Evolutionary conservation across 2,113 vertebrate species (phyloP).

Genomic region (Amphiprion ocellaris): DNA sequence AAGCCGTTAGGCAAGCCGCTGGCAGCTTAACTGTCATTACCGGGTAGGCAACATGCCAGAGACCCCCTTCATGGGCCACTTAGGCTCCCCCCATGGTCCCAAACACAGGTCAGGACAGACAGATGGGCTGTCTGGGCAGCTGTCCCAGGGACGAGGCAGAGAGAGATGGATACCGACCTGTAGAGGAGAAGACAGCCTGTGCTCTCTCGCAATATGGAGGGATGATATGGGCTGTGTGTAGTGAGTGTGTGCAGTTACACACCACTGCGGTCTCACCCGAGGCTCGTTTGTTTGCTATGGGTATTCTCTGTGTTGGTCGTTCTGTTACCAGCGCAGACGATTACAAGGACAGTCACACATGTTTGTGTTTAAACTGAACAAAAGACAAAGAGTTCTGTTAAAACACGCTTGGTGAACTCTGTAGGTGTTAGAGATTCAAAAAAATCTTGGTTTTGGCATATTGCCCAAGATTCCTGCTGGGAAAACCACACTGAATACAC

Average conservation of each 20-base stretch:
- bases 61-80: conserved; percentile 71
- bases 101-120: conserved; percentile 79
- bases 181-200: conserved; percentile 51
- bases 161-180: conserved; percentile 66
- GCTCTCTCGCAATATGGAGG: conserved; percentile 37
- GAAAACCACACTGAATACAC: conserved; percentile 43
- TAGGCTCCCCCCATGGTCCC: conserved; percentile 69
- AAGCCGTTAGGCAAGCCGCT: conserved; percentile 73
- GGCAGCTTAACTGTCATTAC: conserved; percentile 77
- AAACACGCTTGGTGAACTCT: conserved; percentile 13
- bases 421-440: background rate
- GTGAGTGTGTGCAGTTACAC: conserved; percentile 21
- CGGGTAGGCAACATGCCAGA: conserved; percentile 64
- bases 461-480: conserved; percentile 63
- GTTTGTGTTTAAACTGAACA: conserved; percentile 43
- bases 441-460: conserved; percentile 37
- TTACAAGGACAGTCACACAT: conserved; percentile 25
- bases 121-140: conserved; percentile 76
- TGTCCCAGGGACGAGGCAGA: conserved; percentile 53
- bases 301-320: conserved; percentile 20
- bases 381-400: conserved; percentile 31
- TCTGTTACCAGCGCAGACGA: conserved; percentile 1
- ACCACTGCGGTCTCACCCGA: conserved; percentile 48
- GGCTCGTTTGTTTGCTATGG: conserved; percentile 42
- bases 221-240: conserved; percentile 40